A percentile compares a stretch with the other conserved stretches of the same genome.
phyloP scores from a whole-genome alignment of 1,140 invertebrate species.

The Chironomus striatipennis region DNA sequence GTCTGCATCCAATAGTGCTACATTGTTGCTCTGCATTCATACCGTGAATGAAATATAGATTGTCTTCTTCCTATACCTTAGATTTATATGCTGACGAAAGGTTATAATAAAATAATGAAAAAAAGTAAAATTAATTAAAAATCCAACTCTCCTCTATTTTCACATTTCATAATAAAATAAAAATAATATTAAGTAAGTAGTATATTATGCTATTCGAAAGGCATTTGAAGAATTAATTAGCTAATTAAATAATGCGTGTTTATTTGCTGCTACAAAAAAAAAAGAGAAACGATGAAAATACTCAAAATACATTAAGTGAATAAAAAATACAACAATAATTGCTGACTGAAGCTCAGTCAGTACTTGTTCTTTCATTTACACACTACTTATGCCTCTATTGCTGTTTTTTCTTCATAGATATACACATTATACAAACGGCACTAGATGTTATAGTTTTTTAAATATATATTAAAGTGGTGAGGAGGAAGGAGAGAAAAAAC shows the following conservation, averaged over 20 bases:
- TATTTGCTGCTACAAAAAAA: neutral
- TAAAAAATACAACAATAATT: neutral
- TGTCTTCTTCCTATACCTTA: too few relatives aligned
- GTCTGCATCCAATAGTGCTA: neutral
- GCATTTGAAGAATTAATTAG: constrained; percentile 21
- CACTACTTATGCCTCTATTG: too few relatives aligned
- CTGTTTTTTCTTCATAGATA: too few relatives aligned
- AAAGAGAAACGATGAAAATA: constrained; percentile 2
- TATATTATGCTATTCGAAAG: neutral
- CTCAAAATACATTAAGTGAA: neutral
- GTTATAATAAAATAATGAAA: neutral
- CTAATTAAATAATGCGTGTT: constrained; percentile 24
- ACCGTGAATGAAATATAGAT: neutral
- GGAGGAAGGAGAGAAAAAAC: neutral
- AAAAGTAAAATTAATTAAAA: constrained; percentile 18
- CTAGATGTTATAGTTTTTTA: neutral
- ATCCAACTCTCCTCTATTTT: neutral
- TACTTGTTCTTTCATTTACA: too few relatives aligned
- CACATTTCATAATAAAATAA: neutral
- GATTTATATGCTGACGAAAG: too few relatives aligned
- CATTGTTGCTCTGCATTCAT: neutral
- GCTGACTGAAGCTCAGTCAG: neutral
- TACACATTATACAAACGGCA: too few relatives aligned
- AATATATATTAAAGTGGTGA: neutral
- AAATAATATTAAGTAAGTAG: neutral